Conservation (phyloP, 2,888 invertebrate species). For the Odontothrips loti region DNA sequence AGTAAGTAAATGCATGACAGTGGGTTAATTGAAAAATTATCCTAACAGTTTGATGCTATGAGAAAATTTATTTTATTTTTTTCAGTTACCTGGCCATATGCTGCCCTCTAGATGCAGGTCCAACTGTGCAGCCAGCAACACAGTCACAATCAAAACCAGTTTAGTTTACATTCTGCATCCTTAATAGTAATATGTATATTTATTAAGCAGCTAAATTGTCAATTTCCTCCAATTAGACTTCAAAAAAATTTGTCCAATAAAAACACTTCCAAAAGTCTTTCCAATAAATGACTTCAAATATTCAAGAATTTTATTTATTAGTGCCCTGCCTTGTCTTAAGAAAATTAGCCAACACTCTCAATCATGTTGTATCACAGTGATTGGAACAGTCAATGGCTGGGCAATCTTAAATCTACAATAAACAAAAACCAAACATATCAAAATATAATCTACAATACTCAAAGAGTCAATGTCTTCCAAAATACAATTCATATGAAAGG, state of each 20-base stretch:
- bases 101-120: neutral
- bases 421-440: neutral
- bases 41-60: neutral
- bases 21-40: neutral
- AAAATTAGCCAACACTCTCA: too few relatives aligned
- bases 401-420: neutral
- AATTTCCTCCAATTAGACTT: neutral
- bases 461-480: neutral
- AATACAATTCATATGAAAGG: neutral
- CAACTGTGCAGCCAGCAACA: neutral
- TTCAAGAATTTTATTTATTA: too few relatives aligned
- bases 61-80: neutral
- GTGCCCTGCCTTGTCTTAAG: too few relatives aligned
- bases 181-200: neutral
- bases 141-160: neutral
- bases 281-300: too few relatives aligned
- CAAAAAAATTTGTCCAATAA: neutral
- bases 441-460: neutral
- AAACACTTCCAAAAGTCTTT: too few relatives aligned
- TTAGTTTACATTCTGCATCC: neutral
- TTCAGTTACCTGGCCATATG: slow-evolving; percentile 9
- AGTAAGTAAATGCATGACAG: neutral
- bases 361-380: too few relatives aligned
- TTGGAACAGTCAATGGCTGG: too few relatives aligned
- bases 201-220: neutral